A percentile compares a stretch with the other conserved stretches of the same genome.
phyloP scores from a whole-genome alignment of 2,797 vertebrate genomes.

The Enteromius thamalakanensis region DNA sequence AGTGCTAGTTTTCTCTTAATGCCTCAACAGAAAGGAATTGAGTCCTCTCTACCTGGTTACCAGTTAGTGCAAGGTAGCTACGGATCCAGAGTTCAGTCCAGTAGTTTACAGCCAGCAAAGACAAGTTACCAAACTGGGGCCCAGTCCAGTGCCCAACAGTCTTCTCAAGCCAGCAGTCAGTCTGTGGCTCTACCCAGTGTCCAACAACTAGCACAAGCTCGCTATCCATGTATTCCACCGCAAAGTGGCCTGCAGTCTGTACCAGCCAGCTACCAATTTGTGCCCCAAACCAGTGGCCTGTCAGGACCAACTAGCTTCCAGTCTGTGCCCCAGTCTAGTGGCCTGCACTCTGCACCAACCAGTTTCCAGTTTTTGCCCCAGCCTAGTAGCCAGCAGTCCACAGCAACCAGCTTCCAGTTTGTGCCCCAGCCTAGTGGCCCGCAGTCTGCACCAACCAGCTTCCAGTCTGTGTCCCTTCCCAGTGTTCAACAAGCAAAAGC shows the following conservation, averaged over 20 bases:
- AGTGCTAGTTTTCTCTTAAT: not conserved
- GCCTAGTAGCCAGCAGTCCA: no score
- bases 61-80: not conserved
- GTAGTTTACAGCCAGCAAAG: not conserved
- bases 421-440: no score
- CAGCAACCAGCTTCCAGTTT: no score
- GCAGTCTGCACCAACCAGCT: no score
- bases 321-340: not conserved
- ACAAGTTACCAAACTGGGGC: not conserved
- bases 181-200: not conserved
- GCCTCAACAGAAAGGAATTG: not conserved
- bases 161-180: not conserved
- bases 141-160: not conserved
- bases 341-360: not conserved
- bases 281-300: not conserved
- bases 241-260: not conserved
- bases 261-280: no score
- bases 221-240: no score
- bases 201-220: not conserved
- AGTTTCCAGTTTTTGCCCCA: no score
- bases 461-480: no score
- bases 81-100: not conserved
- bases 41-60: not conserved
- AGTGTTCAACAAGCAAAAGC: no score
- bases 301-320: not conserved